Percentiles rank a stretch among this genome's conserved stretches.
Evolutionary conservation across 2,113 vertebrate species (phyloP).

Genomic region (Rhipidura dahli): DNA sequence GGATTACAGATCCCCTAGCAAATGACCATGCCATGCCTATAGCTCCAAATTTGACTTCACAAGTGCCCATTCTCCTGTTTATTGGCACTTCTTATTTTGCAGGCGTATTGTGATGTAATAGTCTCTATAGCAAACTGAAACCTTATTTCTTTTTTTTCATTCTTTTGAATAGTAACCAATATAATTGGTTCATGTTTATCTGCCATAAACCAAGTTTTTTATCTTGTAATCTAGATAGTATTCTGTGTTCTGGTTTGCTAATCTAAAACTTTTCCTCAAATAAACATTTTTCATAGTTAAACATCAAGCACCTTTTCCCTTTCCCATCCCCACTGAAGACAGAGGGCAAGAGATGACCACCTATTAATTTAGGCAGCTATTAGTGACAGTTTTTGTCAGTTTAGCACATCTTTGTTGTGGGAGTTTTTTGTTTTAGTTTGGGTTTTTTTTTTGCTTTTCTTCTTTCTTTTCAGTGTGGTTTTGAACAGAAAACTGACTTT

Average conservation of each 20-base stretch:
- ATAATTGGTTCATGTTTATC: not conserved
- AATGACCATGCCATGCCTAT: not conserved
- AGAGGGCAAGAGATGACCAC: not conserved
- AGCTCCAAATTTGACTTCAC: not conserved
- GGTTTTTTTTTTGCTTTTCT: rapidly evolving
- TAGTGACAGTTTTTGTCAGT: slow-evolving; percentile 21
- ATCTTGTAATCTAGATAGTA: not conserved
- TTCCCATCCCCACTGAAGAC: not conserved
- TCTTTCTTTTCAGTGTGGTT: not conserved
- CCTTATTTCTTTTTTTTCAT: not conserved
- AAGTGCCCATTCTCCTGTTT: not conserved
- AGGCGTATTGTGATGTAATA: not conserved
- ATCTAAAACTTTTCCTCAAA: not conserved
- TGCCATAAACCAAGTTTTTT: not conserved
- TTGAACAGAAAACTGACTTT: slow-evolving; percentile 40
- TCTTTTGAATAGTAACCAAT: not conserved
- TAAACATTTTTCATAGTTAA: not conserved
- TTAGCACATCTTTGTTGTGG: slow-evolving; percentile 21
- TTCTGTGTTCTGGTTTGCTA: not conserved
- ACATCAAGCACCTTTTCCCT: not conserved
- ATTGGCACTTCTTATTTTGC: not conserved
- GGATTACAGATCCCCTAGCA: slow-evolving; percentile 13
- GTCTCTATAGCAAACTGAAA: not conserved
- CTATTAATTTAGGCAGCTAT: not conserved
- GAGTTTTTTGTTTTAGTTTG: not conserved